Conservation (phyloP, 53 echinoderm and acorn worm genomes). For the Luidia sarsii region DNA sequence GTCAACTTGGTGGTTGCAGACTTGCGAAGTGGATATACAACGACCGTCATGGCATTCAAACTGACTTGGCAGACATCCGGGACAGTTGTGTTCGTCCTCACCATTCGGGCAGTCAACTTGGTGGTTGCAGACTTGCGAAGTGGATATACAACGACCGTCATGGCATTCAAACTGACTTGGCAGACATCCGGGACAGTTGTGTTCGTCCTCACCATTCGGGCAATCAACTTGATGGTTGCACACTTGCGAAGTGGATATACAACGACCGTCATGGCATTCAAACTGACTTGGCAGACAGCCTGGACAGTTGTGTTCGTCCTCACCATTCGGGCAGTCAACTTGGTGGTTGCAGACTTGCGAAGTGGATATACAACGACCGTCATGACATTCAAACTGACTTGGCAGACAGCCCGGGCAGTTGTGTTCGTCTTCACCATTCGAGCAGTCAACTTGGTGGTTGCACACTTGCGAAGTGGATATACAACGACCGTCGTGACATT, state of each 20-base stretch:
- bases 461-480: slow-evolving; percentile 8
- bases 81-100: slow-evolving; percentile 29
- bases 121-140: neutral
- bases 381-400: slow-evolving; percentile 12
- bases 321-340: slow-evolving; percentile 14
- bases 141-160: slow-evolving; percentile 4
- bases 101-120: neutral
- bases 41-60: slow-evolving; percentile 34
- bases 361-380: slow-evolving; percentile 21
- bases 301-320: slow-evolving; percentile 30
- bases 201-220: slow-evolving; percentile 34
- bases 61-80: neutral
- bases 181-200: slow-evolving; percentile 16
- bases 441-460: slow-evolving; percentile 34
- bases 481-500: slow-evolving; percentile 34
- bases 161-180: neutral
- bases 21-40: slow-evolving; percentile 6
- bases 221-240: slow-evolving; percentile 28
- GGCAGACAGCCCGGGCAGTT: slow-evolving; percentile 7
- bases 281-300: neutral
- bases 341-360: slow-evolving; percentile 11
- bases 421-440: slow-evolving; percentile 29
- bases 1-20: slow-evolving; percentile 20
- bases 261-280: neutral
- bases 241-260: neutral